These are phyloP conservation scores for Phthorimaea operculella DNA, from an alignment of 1,140 invertebrate genomes.

Conservation along the genomic window DNA sequence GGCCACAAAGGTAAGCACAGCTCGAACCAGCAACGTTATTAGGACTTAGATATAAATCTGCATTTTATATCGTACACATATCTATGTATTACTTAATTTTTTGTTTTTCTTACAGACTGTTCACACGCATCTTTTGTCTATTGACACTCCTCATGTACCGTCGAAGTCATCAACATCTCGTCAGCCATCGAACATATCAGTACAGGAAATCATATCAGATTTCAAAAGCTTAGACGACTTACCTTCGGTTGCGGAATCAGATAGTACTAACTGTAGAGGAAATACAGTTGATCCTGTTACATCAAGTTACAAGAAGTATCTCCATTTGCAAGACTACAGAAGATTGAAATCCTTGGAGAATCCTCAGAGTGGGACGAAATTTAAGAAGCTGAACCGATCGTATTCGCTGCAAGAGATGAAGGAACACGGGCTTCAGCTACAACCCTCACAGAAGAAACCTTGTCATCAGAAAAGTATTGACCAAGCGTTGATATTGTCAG, in stretches of 20 bases:
- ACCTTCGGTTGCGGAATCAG: conserved; percentile 13
- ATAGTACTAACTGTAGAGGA: conserved; percentile 7
- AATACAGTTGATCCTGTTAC: neutral
- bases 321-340: conserved; percentile 43
- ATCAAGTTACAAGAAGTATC: conserved; percentile 17
- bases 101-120: conserved; percentile 40
- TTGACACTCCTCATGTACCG: conserved; percentile 25
- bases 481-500: conserved; percentile 40
- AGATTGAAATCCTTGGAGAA: conserved; percentile 35
- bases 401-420: conserved; percentile 42
- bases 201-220: conserved; percentile 41
- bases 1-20: too few relatives aligned
- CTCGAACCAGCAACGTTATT: too few relatives aligned
- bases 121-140: conserved; percentile 33
- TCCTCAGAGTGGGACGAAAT: conserved; percentile 19
- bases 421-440: conserved; percentile 33
- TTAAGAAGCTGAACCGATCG: conserved; percentile 31
- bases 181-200: conserved; percentile 20
- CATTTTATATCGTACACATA: too few relatives aligned
- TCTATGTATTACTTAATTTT: conserved; percentile 9
- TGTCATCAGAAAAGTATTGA: conserved; percentile 7
- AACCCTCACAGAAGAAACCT: conserved; percentile 21
- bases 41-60: too few relatives aligned
- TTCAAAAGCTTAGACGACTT: conserved; percentile 43
- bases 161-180: conserved; percentile 21